These are phyloP conservation scores for Acropora tenuis DNA, from an alignment of 64 coral and sea anemone species.

Conservation along the genomic window DNA sequence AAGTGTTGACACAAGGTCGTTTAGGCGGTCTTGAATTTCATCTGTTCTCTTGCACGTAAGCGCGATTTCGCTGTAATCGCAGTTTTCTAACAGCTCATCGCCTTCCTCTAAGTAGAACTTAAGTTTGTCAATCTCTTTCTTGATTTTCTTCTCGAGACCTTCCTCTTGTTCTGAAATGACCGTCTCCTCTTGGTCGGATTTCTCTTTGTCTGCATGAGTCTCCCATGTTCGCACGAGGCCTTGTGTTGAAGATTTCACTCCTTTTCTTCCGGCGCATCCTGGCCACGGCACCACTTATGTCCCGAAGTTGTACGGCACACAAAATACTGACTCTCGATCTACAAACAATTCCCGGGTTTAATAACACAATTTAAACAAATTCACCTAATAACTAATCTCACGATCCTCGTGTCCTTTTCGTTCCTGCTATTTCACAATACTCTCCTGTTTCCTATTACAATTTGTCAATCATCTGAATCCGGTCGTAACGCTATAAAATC, in stretches of 20 bases:
- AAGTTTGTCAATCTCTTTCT: constrained; percentile 60
- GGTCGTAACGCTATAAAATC: no score
- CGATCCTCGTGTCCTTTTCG: no score
- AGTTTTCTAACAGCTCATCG: constrained; percentile 30
- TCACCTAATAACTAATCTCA: no score
- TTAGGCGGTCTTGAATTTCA: constrained; percentile 49
- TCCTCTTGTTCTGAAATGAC: constrained; percentile 44
- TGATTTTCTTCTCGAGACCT: constrained; percentile 59
- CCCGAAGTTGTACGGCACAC: neutral
- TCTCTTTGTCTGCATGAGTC: constrained; percentile 21
- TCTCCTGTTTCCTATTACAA: no score
- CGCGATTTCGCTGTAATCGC: constrained; percentile 37
- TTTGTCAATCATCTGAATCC: no score
- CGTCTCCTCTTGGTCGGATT: constrained; percentile 44
- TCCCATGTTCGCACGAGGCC: constrained; percentile 21
- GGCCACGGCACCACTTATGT: constrained; percentile 63
- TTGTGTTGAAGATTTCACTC: constrained; percentile 40
- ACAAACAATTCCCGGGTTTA: no score
- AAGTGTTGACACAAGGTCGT: constrained; percentile 55
- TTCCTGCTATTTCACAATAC: no score
- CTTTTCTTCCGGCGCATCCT: constrained; percentile 44
- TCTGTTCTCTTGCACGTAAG: constrained; percentile 32
- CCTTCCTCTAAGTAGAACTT: constrained; percentile 64
- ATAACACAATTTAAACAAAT: no score
- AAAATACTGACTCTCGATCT: no score